Conservation (phyloP, 2,797 vertebrate genomes). For the Pseudotriccus pelzelni region DNA sequence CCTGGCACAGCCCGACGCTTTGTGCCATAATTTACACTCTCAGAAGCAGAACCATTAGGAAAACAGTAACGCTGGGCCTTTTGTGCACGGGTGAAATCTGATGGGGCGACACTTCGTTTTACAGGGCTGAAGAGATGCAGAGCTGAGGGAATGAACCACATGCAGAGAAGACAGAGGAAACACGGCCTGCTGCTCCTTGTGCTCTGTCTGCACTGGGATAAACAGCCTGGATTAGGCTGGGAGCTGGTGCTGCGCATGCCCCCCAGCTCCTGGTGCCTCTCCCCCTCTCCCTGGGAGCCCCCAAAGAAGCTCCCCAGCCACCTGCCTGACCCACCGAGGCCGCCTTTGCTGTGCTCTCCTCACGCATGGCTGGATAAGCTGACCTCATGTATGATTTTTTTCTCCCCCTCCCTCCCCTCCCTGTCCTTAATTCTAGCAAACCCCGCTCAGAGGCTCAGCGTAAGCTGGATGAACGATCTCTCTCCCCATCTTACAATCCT, state of each 20-base stretch:
- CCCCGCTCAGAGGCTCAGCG: neutral
- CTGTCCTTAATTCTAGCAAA: constrained; percentile 53
- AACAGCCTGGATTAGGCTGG: neutral
- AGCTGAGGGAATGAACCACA: neutral
- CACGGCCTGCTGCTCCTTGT: neutral
- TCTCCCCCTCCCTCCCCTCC: neutral
- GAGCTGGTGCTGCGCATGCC: neutral
- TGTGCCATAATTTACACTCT: neutral
- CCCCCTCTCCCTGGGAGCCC: neutral
- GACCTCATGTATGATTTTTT: neutral
- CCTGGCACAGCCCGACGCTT: neutral
- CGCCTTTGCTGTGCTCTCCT: neutral
- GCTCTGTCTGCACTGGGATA: neutral
- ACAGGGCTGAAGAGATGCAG: neutral
- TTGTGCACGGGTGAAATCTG: neutral
- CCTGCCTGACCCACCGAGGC: neutral
- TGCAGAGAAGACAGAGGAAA: neutral
- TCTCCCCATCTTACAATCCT: neutral
- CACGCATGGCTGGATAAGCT: neutral
- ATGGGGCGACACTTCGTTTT: neutral
- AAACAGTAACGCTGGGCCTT: neutral
- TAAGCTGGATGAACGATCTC: constrained; percentile 3
- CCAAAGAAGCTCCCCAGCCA: neutral
- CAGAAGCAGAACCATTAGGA: neutral
- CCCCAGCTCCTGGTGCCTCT: neutral